These are phyloP conservation scores for Verasper variegatus DNA, from an alignment of 2,113 vertebrate species.

Conservation along the genomic window DNA sequence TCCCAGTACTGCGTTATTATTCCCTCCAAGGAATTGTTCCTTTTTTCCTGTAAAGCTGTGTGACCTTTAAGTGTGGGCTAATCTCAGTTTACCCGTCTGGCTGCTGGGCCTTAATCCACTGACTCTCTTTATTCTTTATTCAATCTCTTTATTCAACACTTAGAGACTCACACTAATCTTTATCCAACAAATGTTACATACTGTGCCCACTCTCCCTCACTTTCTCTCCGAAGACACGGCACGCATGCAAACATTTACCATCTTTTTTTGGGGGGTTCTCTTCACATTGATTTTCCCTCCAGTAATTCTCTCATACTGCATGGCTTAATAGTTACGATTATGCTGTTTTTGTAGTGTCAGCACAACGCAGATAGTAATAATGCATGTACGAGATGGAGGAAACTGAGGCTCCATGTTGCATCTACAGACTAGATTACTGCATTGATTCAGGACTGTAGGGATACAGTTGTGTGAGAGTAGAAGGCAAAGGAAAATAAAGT, in stretches of 20 bases:
- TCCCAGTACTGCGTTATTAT: slow-evolving; percentile 5
- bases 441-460: neutral
- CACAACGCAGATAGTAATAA: slow-evolving; percentile 11
- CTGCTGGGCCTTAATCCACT: slow-evolving; percentile 70
- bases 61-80: slow-evolving; percentile 68
- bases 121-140: slow-evolving; percentile 67
- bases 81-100: slow-evolving; percentile 61
- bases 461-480: neutral
- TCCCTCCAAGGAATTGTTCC: slow-evolving; percentile 29
- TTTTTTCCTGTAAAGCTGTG: slow-evolving; percentile 47
- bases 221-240: neutral
- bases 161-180: slow-evolving; percentile 54
- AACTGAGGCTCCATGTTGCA: slow-evolving; percentile 4
- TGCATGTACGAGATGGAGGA: slow-evolving; percentile 13
- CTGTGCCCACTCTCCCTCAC: neutral
- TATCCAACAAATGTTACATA: slow-evolving; percentile 53
- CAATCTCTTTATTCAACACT: slow-evolving; percentile 70
- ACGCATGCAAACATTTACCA: slow-evolving; percentile 16
- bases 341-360: slow-evolving; percentile 6
- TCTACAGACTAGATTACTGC: slow-evolving; percentile 11
- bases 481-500: neutral
- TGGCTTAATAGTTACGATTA: slow-evolving; percentile 5
- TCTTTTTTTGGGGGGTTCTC: neutral
- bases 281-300: slow-evolving; percentile 21
- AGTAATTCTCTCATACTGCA: slow-evolving; percentile 18